Conservation (phyloP, 2,888 invertebrate species). For the Brachypalpus laphriformis region DNA sequence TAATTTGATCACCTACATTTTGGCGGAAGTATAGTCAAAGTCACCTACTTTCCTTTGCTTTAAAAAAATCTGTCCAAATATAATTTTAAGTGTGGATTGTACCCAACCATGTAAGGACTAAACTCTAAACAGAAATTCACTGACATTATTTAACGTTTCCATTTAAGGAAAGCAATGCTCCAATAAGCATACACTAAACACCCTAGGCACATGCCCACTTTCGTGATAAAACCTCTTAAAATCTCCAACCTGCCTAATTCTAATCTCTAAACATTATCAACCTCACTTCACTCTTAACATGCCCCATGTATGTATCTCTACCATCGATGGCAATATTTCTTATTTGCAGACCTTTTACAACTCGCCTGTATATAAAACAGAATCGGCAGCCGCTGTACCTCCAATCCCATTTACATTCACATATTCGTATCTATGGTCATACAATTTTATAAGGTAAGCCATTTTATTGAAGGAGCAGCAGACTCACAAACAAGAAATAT, state of each 20-base stretch:
- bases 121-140: neutral
- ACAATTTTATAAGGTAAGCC: conserved; percentile 16
- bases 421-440: conserved; percentile 44
- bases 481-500: conserved; percentile 23
- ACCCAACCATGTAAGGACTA: too few relatives aligned
- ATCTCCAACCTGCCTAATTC: conserved; percentile 61
- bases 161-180: conserved; percentile 42
- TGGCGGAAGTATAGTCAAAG: too few relatives aligned
- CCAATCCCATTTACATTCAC: conserved; percentile 49
- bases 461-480: conserved; percentile 13
- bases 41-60: too few relatives aligned
- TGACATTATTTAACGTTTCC: conserved; percentile 13
- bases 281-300: conserved; percentile 63
- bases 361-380: conserved; percentile 36
- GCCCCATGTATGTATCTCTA: conserved; percentile 50
- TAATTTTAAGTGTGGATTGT: too few relatives aligned
- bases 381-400: conserved; percentile 19
- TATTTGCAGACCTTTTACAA: conserved; percentile 45
- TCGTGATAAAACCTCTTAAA: conserved; percentile 34
- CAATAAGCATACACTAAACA: conserved; percentile 1
- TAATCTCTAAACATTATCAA: conserved; percentile 64
- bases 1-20: too few relatives aligned
- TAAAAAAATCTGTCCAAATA: too few relatives aligned
- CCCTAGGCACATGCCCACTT: conserved; percentile 19
- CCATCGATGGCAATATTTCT: conserved; percentile 53